Conservation (phyloP, 2,797 vertebrate genomes). For the Miichthys miiuy region DNA sequence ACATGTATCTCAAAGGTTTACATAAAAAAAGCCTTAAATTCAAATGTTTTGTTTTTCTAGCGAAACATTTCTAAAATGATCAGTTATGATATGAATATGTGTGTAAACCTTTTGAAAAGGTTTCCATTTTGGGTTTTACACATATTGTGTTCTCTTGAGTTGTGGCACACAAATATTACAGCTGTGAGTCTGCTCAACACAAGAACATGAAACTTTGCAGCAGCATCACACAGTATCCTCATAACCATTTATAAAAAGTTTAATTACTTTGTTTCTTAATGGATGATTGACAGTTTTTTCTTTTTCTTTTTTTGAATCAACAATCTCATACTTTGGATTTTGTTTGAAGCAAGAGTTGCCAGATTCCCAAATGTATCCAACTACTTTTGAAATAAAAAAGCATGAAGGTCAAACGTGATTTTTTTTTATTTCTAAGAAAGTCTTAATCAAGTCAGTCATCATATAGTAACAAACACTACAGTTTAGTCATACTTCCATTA, state of each 20-base stretch:
- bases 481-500: background rate
- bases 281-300: constrained; percentile 1
- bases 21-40: constrained; percentile 78
- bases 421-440: background rate
- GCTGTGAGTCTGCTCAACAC: background rate
- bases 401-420: constrained; percentile 10
- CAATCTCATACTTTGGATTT: constrained; percentile 20
- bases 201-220: background rate
- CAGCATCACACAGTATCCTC: constrained; percentile 1
- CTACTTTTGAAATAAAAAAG: constrained; percentile 61
- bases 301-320: background rate
- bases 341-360: constrained; percentile 8
- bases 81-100: background rate
- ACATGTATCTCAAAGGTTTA: constrained; percentile 76
- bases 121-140: constrained; percentile 10
- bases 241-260: background rate
- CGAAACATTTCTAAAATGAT: constrained; percentile 22
- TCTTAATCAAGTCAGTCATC: too few relatives aligned
- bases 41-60: constrained; percentile 22
- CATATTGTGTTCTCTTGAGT: background rate
- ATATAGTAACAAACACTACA: background rate
- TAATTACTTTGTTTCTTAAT: background rate
- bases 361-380: constrained; percentile 48
- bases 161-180: background rate
- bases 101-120: background rate